Conservation (phyloP, 2,797 vertebrate genomes). For the Epinephelus coioides region DNA sequence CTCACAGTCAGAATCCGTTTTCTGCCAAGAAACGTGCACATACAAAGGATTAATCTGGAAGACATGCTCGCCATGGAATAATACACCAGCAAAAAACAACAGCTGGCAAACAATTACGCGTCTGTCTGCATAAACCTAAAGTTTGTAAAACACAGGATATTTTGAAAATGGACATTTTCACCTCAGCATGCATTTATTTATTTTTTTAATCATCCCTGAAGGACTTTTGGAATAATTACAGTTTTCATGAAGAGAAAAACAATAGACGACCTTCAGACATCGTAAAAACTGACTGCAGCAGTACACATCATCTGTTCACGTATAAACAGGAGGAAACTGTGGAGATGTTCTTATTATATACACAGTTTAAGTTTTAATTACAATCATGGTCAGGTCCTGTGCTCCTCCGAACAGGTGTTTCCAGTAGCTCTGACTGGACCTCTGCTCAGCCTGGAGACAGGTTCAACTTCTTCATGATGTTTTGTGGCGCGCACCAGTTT, state of each 20-base stretch:
- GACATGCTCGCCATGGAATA: conserved; percentile 50
- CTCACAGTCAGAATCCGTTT: conserved; percentile 44
- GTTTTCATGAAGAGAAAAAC: not conserved
- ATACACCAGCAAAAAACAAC: conserved; percentile 57
- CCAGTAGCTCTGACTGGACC: too few species aligned
- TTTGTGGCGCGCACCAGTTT: not conserved
- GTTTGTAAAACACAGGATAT: conserved; percentile 2
- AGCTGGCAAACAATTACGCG: conserved; percentile 60
- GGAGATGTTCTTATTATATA: not conserved
- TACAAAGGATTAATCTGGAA: conserved; percentile 59
- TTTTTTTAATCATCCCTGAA: not conserved
- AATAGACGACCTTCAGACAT: not conserved
- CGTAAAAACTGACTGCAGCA: not conserved
- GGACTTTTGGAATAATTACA: conserved; percentile 4
- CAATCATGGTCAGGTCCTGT: not conserved
- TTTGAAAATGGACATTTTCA: conserved; percentile 15
- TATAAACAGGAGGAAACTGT: not conserved
- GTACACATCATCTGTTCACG: not conserved
- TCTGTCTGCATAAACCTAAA: conserved; percentile 37
- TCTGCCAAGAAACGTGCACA: conserved; percentile 57
- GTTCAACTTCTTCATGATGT: not conserved
- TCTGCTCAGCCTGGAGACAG: too few species aligned
- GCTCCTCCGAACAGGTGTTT: not conserved
- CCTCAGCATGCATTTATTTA: not conserved
- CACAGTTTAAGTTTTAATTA: not conserved